Evolutionary conservation across 92 coral and sea anemone species (phyloP), one percentile per base, ranked within the genome.

Genomic region (Meandrina meandrites): DNA sequence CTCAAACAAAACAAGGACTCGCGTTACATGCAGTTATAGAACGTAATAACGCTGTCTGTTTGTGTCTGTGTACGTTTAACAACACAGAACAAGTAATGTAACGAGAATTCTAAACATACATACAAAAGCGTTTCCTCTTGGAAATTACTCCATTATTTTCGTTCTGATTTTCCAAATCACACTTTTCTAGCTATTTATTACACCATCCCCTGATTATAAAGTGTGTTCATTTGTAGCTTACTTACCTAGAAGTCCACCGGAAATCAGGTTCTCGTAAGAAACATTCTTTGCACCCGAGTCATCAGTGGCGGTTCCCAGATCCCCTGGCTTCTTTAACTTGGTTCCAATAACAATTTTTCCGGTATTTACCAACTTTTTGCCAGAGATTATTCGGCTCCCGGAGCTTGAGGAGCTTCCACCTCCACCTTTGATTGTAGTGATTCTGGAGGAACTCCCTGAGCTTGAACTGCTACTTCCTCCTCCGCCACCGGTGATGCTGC

Each of bases 161-260:
- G 14, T 48, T 48, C 14, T 48, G 1, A 48, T 4, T 48, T 48
- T 48, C 53, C 53, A 48, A 45, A 48, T 48, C 53, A 48, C 53
- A 0, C 14, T 13, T 48, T 48, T 48, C 53, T 12, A 12, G 6
- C 53, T 48, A 48, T 48, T 48, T 48, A 48, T 9, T 4, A 13
- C 53, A 48, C 12, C 14, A 48, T 48, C 53, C 53, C 9, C n/a
- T 48, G 6, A 40, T 40, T 40, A 40, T 40, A 22, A 1, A 18
- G 5, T 54, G n/a, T 57, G 64, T 57, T 21, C 5, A 17, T 57
- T 57, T 24, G 24, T 18, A 22, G 13, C 28, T 5, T 58, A 58
- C 22, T 28, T 31, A 81, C 85, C 85, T 42, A 81, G 47, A 48
- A 81, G 85, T 17, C 85, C 76, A 28, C 62, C 85, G 15, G 66